A percentile compares a stretch with the other conserved stretches of the same genome.
Evolutionary conservation across 2,888 invertebrate species (phyloP).

Genomic region (Chirona hameri): DNA sequence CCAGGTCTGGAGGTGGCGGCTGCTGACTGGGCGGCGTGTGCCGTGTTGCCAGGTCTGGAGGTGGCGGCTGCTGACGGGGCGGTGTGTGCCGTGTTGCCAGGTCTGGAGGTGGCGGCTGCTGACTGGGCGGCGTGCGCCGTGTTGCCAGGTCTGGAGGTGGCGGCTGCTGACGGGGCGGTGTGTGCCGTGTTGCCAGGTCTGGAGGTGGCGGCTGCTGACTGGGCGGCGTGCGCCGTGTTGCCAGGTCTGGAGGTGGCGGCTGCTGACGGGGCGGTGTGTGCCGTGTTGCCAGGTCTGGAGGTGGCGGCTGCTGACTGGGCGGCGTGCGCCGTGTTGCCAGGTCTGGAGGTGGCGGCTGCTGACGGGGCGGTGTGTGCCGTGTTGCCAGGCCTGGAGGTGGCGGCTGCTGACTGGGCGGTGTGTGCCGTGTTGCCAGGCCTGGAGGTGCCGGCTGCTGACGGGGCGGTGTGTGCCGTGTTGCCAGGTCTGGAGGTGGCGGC

Average conservation of each 20-base stretch:
- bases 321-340: too few species aligned
- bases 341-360: too few species aligned
- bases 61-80: too few species aligned
- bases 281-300: background rate
- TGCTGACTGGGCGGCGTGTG: background rate
- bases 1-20: background rate
- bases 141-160: too few species aligned
- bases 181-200: background rate
- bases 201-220: background rate
- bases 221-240: too few species aligned
- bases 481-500: background rate
- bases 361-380: background rate
- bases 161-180: too few species aligned
- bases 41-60: too few species aligned
- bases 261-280: too few species aligned
- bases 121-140: background rate
- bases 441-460: too few species aligned
- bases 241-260: too few species aligned
- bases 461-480: background rate
- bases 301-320: background rate
- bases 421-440: too few species aligned
- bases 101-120: background rate
- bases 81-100: background rate
- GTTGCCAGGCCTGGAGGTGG: background rate
- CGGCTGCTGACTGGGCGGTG: background rate